These are phyloP conservation scores for Montipora cactus DNA, from an alignment of 64 coral and sea anemone species.

Conservation along the genomic window DNA sequence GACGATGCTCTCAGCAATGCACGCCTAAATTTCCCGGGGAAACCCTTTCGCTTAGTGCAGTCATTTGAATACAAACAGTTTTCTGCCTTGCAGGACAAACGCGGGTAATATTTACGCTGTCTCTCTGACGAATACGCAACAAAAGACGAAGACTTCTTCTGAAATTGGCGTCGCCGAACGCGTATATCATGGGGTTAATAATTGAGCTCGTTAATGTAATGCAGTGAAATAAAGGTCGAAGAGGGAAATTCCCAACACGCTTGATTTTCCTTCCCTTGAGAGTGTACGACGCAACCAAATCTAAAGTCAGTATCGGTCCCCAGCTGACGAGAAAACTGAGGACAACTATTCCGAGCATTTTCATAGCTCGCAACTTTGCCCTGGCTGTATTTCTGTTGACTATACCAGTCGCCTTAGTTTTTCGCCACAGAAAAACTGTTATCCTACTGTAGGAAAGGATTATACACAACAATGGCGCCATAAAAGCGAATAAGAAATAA, in stretches of 20 bases:
- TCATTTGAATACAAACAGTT: no score
- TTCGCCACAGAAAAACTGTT: conserved; percentile 8
- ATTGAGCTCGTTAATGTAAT: conserved; percentile 45
- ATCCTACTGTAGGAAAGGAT: conserved; percentile 25
- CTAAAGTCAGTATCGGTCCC: conserved; percentile 46
- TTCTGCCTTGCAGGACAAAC: neutral
- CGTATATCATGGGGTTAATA: conserved; percentile 45
- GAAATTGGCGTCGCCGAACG: conserved; percentile 45
- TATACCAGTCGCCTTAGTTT: neutral
- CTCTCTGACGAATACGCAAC: neutral
- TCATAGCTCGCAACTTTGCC: conserved; percentile 8
- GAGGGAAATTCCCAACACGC: neutral
- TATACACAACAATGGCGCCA: conserved; percentile 5
- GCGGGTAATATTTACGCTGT: neutral
- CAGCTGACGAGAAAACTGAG: conserved; percentile 55
- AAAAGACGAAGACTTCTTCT: neutral
- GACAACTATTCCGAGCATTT: conserved; percentile 19
- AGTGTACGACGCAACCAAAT: conserved; percentile 6
- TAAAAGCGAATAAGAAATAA: conserved; percentile 46
- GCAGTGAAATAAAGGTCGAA: neutral
- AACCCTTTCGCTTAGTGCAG: no score
- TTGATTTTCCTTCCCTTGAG: neutral
- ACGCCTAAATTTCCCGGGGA: no score
- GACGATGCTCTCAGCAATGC: no score
- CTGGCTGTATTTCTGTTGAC: neutral